Base-by-base conservation (phyloP, 2,888 invertebrate species). In the Synanthedon tipuliformis region DNA sequence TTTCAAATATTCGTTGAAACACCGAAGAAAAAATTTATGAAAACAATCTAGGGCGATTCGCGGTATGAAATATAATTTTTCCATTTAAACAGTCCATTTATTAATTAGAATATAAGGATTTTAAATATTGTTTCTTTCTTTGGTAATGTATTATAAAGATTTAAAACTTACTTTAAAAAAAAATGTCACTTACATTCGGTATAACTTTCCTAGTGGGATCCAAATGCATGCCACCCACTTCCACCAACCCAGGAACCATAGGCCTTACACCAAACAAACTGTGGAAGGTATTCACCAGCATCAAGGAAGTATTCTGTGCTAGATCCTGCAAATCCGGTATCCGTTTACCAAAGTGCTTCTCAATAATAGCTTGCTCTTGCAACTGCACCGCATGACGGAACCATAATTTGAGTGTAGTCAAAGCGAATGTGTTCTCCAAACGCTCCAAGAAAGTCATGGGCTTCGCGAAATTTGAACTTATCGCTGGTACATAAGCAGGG, bases 141-240 rank as follows among this genome's bases (percentile, higher is more conserved):
- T 40, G 40, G 34, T 23, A 40, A 23, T 23, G 34, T 27, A 27
- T 48, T 27, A 27, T 48, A 48, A 52, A 52, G 16, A 34, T 12
- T 49, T 13, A 48, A 45, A 53, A 18, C 40, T 51, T 54, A 51
- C 50, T 51, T 48, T 23, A 15, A 57, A 34, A 51, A 48, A 27
- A 15, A 11, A 13, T 34, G 1, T 12, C 52, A 78, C 79, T 76
- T 63, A 88, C 88, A 52, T 69, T 53, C 0, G 90, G 88, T 58
- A 92, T 69, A 3, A 78, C 61, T 49, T 84, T 78, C 10, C 60
- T 69, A 3, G 63, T 63, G 3, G 74, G 68, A 40, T 77, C 77
- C 49, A 91, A 75, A 64, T 91, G 90, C 71, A 91, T 83, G 1
- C 92, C 92, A 8, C 91, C 91, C 11, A 91, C 86, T 76, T 91